phyloP scores from a whole-genome alignment of 1,140 invertebrate species.

The Orchestia grillus region DNA sequence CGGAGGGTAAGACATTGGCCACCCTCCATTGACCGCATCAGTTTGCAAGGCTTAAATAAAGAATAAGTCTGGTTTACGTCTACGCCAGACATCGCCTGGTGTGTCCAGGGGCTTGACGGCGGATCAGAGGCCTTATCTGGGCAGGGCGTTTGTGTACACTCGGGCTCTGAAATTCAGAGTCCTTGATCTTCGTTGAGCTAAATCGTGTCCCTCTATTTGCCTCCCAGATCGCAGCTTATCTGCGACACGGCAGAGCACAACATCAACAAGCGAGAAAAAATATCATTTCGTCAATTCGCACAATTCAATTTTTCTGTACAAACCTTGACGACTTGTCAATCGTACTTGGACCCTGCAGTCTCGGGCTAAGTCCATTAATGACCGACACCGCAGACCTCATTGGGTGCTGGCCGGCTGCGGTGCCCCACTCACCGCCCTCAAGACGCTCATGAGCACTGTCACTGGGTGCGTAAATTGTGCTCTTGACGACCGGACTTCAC shows the following conservation, averaged over 20 bases:
- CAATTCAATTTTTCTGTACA: neutral
- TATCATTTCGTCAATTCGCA: neutral
- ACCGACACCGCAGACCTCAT: neutral
- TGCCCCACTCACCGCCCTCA: neutral
- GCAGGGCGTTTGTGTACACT: constrained; percentile 5
- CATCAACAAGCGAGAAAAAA: neutral
- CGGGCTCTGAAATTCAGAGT: neutral
- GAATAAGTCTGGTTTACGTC: neutral
- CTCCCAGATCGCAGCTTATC: neutral
- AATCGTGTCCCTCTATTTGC: neutral
- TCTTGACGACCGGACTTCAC: neutral
- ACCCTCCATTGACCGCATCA: neutral
- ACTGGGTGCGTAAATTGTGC: neutral
- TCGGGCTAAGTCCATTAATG: neutral
- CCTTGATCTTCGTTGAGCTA: neutral
- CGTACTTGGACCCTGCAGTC: neutral
- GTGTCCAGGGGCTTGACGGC: neutral
- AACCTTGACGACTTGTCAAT: neutral
- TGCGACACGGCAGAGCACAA: neutral
- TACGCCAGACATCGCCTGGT: neutral
- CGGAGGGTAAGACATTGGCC: neutral
- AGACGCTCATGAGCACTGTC: neutral
- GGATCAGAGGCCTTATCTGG: neutral
- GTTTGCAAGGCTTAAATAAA: neutral
- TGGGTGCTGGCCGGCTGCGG: neutral